A percentile compares a stretch with the other conserved stretches of the same genome.
phyloP scores from a whole-genome alignment of 2,113 vertebrate species.

The Helogale parvula region DNA sequence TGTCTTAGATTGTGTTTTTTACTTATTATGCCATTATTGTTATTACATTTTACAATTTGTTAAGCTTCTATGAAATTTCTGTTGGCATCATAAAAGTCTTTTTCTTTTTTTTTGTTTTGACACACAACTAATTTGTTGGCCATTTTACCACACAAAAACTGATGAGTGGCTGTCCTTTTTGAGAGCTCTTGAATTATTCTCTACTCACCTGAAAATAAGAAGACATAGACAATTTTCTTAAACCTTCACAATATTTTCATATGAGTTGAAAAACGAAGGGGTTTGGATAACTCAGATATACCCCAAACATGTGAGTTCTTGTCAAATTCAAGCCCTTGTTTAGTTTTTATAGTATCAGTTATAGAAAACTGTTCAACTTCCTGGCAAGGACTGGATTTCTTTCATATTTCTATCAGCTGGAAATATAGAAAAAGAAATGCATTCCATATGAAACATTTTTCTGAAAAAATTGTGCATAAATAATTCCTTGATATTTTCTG shows the following conservation, averaged over 20 bases:
- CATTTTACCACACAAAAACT: neutral
- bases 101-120: neutral
- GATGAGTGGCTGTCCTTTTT: neutral
- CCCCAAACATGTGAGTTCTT: neutral
- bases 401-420: slow-evolving; percentile 49
- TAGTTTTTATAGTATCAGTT: slow-evolving; percentile 61
- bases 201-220: slow-evolving; percentile 8
- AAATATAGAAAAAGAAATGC: slow-evolving; percentile 53
- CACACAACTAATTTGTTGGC: neutral
- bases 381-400: neutral
- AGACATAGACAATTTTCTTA: neutral
- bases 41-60: neutral
- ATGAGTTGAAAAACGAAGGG: neutral
- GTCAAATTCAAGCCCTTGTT: neutral
- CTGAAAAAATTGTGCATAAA: slow-evolving; percentile 56
- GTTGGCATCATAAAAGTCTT: neutral
- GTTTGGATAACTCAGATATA: neutral
- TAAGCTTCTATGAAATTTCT: neutral
- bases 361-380: neutral
- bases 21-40: neutral
- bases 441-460: slow-evolving; percentile 40
- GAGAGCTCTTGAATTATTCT: neutral
- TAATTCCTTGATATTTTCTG: slow-evolving; percentile 47
- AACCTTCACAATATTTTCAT: neutral
- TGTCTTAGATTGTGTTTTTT: neutral